Evolutionary conservation across 2,888 invertebrate species (phyloP), one percentile per base, ranked within the genome.

Genomic region (Acronicta psi): DNA sequence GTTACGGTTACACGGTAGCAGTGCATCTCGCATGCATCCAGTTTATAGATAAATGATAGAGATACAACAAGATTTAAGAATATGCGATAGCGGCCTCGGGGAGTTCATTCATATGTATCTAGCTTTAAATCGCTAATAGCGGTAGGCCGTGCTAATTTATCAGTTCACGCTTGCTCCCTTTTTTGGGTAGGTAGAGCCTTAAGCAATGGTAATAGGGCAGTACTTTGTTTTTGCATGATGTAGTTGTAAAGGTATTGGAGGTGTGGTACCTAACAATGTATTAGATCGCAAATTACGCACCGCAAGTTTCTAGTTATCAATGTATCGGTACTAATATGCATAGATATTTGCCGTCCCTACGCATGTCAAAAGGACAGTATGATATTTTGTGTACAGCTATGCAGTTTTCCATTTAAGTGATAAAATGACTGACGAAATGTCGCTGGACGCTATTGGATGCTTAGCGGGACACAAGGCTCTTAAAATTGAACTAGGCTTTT

Each of bases 21-120:
- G 49, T 52, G 64, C 71, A 75, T 75, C 77, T 74, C 53, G 73
- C 59, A 77, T 73, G 70, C 64, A 84, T 82, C 84, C 81, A 79
- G 86, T 84, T 85, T 80, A 77, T 73, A 84, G 89, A 89, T 89
- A 83, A 87, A 86, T 85, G 83, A 84, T 81, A 71, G 73, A 83
- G 87, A 89, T 87, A 85, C 63, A 63, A 69, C 47, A 44, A 75
- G 80, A 86, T 84, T 84, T 85, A 84, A 82, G 85, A 86, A 86
- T 80, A 81, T 80, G 79, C 81, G 82, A 81, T 80, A 75, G 67
- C 65, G 10, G 71, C 53, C 69, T 18, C 43, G 60, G 64, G 60
- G 69, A 72, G 65, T 66, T 74, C 77, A 73, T 69, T 74, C 71
- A 56, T 75, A 67, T 75, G 72, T 72, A 77, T 77, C 72, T 72